Conservation (phyloP, 2,797 vertebrate species). For the Ceryle rudis region DNA sequence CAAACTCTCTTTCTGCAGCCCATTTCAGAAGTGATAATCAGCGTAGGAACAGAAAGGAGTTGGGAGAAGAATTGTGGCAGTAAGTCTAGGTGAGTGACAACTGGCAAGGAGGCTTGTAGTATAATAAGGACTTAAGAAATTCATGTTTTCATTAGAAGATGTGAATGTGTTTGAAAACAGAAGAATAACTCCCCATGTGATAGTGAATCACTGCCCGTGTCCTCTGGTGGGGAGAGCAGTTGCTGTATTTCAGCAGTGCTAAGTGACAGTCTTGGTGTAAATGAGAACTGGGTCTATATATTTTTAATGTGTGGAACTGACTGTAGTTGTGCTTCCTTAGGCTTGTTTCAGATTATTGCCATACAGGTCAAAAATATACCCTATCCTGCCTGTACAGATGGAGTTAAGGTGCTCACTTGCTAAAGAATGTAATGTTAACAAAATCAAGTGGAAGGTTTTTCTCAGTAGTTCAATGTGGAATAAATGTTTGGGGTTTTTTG, state of each 20-base stretch:
- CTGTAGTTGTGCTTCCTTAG: not conserved
- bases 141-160: not conserved
- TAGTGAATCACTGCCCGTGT: not conserved
- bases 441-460: not conserved
- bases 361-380: not conserved
- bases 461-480: not conserved
- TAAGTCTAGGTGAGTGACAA: not conserved
- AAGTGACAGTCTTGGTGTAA: not conserved
- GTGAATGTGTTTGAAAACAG: not conserved
- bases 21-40: not conserved
- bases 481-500: not conserved
- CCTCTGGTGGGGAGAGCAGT: not conserved
- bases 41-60: not conserved
- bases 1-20: not conserved
- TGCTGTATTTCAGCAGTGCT: not conserved
- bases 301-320: not conserved
- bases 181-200: not conserved
- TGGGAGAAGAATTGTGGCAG: not conserved
- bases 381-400: not conserved
- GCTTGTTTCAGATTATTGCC: not conserved
- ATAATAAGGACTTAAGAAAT: not conserved
- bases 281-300: not conserved
- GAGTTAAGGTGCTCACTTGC: not conserved
- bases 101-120: not conserved
- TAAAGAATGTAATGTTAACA: not conserved